Base-by-base conservation (phyloP, 2,797 vertebrate species). In the Channallabes apus region DNA sequence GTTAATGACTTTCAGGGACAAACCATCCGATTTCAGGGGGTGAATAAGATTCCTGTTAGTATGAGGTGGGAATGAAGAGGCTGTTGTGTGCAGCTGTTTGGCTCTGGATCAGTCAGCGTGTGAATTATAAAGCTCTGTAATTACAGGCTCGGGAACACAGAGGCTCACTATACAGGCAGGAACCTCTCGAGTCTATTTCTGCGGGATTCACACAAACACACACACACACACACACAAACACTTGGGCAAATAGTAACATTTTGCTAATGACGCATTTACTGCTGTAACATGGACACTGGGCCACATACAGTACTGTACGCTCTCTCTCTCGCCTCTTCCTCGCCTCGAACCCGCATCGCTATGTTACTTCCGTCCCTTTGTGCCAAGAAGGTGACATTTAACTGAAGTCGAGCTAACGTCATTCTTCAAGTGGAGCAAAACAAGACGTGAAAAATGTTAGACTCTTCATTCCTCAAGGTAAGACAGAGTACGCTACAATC, bases 101-200 rank as follows among this genome's bases (percentile, higher is more conserved):
- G 90, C 89, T 90, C 72, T 29, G 80, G 91, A 94, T 94, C 93
- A 93, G 93, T 94, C 91, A 87, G 88, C 90, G 80, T 82, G 86
- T 91, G 90, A 91, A 94, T 88, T 91, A 94, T 91, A 91, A 91
- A 92, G 91, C 86, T 41, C 62, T 27, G 90, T 93, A 93, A 94
- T 94, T 93, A 92, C 72, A 93, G 89, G 72, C 90, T 91, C 86
- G 89, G 89, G 90, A 77, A 72, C 82, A 67, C 65, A 20, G 59
- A 80, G 86, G 84, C 88, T 79, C 84, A 87, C 84, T 85, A 80
- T 77, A 54, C 71, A 68, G 69, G 83, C 86, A 77, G 68, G 77
- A 68, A 84, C 41, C 82, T 82, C 79, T 84, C 38, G 54, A 71
- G 56, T 82, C 64, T 84, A 46, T 82, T 76, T 81, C 67, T 80